These are phyloP conservation scores for Hypercompe scribonia DNA, from an alignment of 2,888 invertebrate species.

Conservation along the genomic window DNA sequence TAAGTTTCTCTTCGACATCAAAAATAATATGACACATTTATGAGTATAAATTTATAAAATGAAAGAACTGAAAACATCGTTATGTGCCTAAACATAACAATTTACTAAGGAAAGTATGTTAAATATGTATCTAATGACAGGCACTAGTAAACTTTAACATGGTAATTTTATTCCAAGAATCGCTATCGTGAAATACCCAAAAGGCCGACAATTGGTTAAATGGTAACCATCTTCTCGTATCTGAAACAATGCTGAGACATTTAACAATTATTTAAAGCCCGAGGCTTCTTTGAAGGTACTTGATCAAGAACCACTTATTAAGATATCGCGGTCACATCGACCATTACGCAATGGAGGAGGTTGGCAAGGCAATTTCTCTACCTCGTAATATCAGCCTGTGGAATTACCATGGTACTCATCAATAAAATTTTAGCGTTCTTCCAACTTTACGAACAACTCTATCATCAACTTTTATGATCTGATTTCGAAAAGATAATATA, in stretches of 20 bases:
- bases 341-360: constrained; percentile 72
- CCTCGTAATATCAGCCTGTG: constrained; percentile 63
- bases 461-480: constrained; percentile 70
- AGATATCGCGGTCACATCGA: constrained; percentile 82
- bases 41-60: constrained; percentile 18
- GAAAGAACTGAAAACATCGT: not conserved
- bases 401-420: constrained; percentile 74
- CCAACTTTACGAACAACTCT: constrained; percentile 67
- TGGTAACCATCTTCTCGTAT: constrained; percentile 48
- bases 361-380: constrained; percentile 67
- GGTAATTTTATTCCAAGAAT: constrained; percentile 46
- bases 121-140: constrained; percentile 38
- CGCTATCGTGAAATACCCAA: constrained; percentile 41
- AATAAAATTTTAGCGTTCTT: constrained; percentile 77
- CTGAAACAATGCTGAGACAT: constrained; percentile 53
- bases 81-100: not conserved
- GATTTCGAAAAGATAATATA: constrained; percentile 53
- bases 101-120: constrained; percentile 25
- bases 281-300: constrained; percentile 67
- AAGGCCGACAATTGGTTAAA: constrained; percentile 51
- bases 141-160: constrained; percentile 40
- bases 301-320: constrained; percentile 84
- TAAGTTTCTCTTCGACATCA: constrained; percentile 51
- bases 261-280: constrained; percentile 81
- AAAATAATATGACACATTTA: constrained; percentile 32